Base-by-base conservation (phyloP, 37 sponge, comb jelly and placozoan genomes). In the Chondrosia reniformis region DNA sequence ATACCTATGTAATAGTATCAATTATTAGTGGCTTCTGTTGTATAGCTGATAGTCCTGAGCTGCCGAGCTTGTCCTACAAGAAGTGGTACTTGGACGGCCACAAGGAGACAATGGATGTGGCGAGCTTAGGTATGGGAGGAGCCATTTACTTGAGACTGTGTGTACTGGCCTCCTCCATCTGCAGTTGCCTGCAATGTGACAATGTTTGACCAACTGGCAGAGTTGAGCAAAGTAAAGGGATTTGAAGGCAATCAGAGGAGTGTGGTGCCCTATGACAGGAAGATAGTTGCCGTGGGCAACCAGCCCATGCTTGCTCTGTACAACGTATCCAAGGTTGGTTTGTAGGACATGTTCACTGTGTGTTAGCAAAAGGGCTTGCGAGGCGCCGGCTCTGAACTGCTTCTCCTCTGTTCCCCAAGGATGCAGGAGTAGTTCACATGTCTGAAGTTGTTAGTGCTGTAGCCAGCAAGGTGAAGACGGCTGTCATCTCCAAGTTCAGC, bases 371-470 rank as follows among this genome's bases (percentile, higher is more conserved):
- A 10, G 17, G 41, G 21, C 36, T 7, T 15, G 71, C 30, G 17
- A 6, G 33, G 31, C n/a, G n/a, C n/a, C 34, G 33, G 8, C 22
- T 30, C 25, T 0, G 40, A 10, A 17, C 24, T 71, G 42, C 10
- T 19, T 7, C 1, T 1, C 34, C 32, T 38, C 22, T 38, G 12
- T 24, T 0, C n/a, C 41, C 1, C 17, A 10, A 88, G 92, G 88
- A 87, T 71, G 78, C 88, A 57, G 85, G 88, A 25, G 76, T 77
- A 6, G 39, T 82, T 38, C 80, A 85, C 39, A 73, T 89, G 83
- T 64, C 91, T n/a, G 90, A 87, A 13, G 83, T 94, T 36, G 81
- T 94, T 77, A 62, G 73, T 66, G 94, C 84, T 21, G 83, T 94
- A 0, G 88, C 94, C 6, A 89, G 85, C 2, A 76, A 79, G 46